These are phyloP conservation scores for Amblyteles armatorius DNA, from an alignment of 2,888 invertebrate genomes.

Conservation along the genomic window DNA sequence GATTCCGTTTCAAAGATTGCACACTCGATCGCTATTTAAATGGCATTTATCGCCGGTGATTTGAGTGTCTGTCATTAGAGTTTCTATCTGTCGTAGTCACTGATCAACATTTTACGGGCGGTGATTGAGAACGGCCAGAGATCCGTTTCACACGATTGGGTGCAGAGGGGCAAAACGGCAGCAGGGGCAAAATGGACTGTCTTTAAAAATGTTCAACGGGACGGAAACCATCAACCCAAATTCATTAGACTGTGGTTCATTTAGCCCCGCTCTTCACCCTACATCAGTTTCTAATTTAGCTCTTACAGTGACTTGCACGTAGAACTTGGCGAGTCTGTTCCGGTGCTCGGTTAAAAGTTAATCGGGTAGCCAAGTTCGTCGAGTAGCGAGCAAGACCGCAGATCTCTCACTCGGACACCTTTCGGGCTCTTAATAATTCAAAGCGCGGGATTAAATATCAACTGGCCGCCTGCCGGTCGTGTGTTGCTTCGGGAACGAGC, in stretches of 20 bases:
- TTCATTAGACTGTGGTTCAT: background rate
- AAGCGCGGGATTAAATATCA: slow-evolving; percentile 31
- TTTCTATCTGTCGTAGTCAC: background rate
- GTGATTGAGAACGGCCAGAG: background rate
- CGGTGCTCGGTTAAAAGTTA: background rate
- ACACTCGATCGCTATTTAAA: background rate
- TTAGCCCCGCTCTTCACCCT: background rate
- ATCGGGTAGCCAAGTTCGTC: background rate
- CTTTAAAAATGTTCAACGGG: background rate
- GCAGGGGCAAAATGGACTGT: background rate
- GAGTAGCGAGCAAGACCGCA: background rate
- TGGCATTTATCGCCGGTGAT: slow-evolving; percentile 4
- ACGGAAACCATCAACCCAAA: background rate
- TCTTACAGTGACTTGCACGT: background rate
- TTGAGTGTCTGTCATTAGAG: background rate
- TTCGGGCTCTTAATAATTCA: slow-evolving; percentile 12
- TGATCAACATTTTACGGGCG: background rate
- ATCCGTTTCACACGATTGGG: background rate
- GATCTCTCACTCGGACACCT: background rate
- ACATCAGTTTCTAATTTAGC: background rate
- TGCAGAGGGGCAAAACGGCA: background rate
- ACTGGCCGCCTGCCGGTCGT: slow-evolving; percentile 36
- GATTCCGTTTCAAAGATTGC: slow-evolving; percentile 23
- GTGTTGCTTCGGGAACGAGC: background rate
- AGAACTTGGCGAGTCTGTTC: background rate